Evolutionary conservation across 2,888 invertebrate genomes (phyloP).

Genomic region (Ennomos quercinarius): DNA sequence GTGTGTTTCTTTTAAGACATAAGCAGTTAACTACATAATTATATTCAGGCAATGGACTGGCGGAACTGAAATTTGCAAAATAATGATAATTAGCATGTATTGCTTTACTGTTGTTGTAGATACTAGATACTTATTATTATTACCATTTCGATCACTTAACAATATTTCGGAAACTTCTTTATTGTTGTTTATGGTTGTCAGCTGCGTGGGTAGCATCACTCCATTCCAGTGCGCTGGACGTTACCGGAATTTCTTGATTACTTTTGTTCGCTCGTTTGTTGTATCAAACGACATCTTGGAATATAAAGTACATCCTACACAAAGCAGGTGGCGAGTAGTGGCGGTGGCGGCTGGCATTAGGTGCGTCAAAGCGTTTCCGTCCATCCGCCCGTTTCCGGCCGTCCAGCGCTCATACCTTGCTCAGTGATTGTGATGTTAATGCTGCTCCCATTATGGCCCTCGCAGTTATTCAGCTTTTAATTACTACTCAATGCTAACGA

Average conservation of each 20-base stretch:
- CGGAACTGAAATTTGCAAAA: too few relatives aligned
- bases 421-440: constrained; percentile 64
- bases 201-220: constrained; percentile 32
- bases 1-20: too few relatives aligned
- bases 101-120: too few relatives aligned
- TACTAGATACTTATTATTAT: constrained; percentile 7
- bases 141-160: background rate
- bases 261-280: constrained; percentile 19
- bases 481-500: constrained; percentile 34
- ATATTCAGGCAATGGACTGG: too few relatives aligned
- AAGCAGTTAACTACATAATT: too few relatives aligned
- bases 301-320: constrained; percentile 34
- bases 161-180: constrained; percentile 17
- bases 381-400: constrained; percentile 24
- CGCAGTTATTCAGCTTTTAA: constrained; percentile 45
- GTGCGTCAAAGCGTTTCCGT: constrained; percentile 42
- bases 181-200: constrained; percentile 17
- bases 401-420: constrained; percentile 21
- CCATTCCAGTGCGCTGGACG: constrained; percentile 27
- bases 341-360: constrained; percentile 33
- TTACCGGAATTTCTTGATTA: constrained; percentile 30
- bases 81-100: too few relatives aligned
- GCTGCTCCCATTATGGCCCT: constrained; percentile 61
- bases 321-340: constrained; percentile 32
- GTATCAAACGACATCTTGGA: constrained; percentile 26